phyloP scores from a whole-genome alignment of 2,888 invertebrate genomes.

The Dexiosoma caninum region DNA sequence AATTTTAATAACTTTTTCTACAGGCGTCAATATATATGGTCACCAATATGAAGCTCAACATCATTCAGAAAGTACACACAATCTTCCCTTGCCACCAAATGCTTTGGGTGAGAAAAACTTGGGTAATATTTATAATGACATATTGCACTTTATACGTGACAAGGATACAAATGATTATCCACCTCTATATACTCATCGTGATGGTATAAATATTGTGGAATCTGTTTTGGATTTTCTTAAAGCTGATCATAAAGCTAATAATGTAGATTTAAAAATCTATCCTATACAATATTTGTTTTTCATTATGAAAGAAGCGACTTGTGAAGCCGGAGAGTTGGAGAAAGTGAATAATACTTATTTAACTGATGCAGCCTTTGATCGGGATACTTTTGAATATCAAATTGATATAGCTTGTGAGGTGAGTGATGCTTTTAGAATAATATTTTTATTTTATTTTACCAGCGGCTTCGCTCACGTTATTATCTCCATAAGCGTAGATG shows the following conservation, averaged over 20 bases:
- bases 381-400: conserved; percentile 73
- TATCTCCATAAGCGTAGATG: too few species aligned
- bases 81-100: conserved; percentile 77
- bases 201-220: conserved; percentile 71
- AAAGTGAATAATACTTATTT: conserved; percentile 66
- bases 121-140: conserved; percentile 74
- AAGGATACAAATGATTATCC: conserved; percentile 69
- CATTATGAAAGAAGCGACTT: conserved; percentile 71
- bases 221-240: conserved; percentile 72
- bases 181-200: conserved; percentile 77
- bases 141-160: conserved; percentile 76
- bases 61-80: conserved; percentile 78
- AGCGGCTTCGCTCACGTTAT: too few species aligned
- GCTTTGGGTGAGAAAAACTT: conserved; percentile 73
- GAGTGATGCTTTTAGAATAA: too few species aligned
- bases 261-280: conserved; percentile 67
- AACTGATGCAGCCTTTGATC: conserved; percentile 70
- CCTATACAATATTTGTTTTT: conserved; percentile 73
- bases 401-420: conserved; percentile 75
- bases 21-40: conserved; percentile 75
- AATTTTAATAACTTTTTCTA: background rate
- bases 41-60: conserved; percentile 77
- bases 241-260: conserved; percentile 66
- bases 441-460: too few species aligned
- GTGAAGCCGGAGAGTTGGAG: conserved; percentile 68